These are phyloP conservation scores for Siniperca knerii DNA, from an alignment of 2,113 vertebrate genomes.

Conservation along the genomic window DNA sequence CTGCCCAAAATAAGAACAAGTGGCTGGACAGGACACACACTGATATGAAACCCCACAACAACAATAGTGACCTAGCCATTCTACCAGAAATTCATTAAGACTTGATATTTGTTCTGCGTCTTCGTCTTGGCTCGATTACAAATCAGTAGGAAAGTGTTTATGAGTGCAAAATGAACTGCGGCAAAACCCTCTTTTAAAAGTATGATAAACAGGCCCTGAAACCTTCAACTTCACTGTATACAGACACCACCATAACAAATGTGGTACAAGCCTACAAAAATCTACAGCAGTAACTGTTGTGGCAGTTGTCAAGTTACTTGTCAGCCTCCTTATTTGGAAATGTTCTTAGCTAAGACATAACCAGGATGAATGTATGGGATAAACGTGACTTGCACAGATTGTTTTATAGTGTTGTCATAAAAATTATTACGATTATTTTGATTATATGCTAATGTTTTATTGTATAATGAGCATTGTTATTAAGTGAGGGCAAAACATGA, in stretches of 20 bases:
- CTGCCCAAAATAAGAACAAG: too few relatives aligned
- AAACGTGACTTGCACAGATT: too few relatives aligned
- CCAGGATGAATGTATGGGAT: not conserved
- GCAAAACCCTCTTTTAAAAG: not conserved
- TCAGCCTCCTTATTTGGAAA: slow-evolving; percentile 15
- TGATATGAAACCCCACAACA: too few relatives aligned
- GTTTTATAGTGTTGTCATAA: too few relatives aligned
- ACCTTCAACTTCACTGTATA: not conserved
- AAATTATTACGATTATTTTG: too few relatives aligned
- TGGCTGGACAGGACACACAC: too few relatives aligned
- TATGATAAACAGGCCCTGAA: not conserved
- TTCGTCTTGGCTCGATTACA: too few relatives aligned
- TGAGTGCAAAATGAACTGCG: not conserved
- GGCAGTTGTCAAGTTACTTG: not conserved
- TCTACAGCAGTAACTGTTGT: not conserved
- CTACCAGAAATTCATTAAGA: too few relatives aligned
- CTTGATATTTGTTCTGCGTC: too few relatives aligned
- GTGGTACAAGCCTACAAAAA: slow-evolving; percentile 17
- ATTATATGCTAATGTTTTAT: too few relatives aligned
- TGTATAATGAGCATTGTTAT: not conserved
- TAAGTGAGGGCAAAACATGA: not conserved
- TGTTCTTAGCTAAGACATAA: not conserved
- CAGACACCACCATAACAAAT: slow-evolving; percentile 2
- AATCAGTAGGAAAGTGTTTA: not conserved
- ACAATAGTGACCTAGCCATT: too few relatives aligned